Percentiles rank a stretch among this genome's conserved stretches.
Evolutionary conservation across 2,888 invertebrate genomes (phyloP).

Genomic region (Drosophila mayaguana): DNA sequence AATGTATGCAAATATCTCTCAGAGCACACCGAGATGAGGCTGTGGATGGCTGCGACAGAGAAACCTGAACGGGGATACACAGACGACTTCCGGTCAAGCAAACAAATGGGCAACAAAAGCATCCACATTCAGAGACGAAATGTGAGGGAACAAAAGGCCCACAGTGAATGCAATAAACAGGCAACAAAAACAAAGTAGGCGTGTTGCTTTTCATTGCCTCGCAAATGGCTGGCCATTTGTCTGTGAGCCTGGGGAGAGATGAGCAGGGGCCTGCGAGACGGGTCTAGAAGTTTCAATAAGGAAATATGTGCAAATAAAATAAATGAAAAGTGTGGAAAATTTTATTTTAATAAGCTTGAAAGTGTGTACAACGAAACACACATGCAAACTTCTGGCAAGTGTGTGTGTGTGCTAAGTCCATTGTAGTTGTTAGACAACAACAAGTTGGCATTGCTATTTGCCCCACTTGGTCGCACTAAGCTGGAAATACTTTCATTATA

Average conservation of each 20-base stretch:
- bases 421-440: conserved; percentile 43
- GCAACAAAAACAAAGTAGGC: conserved; percentile 22
- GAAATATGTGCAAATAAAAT: conserved; percentile 69
- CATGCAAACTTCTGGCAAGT: conserved; percentile 14
- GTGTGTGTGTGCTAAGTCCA: conserved; percentile 29
- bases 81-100: conserved; percentile 63
- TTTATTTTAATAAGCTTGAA: conserved; percentile 66
- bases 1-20: conserved; percentile 1
- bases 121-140: conserved; percentile 12
- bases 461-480: conserved; percentile 49
- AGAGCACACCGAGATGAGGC: not conserved
- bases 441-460: conserved; percentile 45
- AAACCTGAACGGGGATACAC: conserved; percentile 20
- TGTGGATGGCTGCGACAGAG: not conserved
- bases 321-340: conserved; percentile 62
- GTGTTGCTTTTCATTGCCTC: conserved; percentile 31
- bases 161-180: conserved; percentile 51
- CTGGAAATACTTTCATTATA: conserved; percentile 78
- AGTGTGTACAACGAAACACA: conserved; percentile 28
- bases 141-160: conserved; percentile 18
- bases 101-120: conserved; percentile 63
- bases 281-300: conserved; percentile 65
- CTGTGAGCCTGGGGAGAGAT: conserved; percentile 6
- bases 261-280: conserved; percentile 4
- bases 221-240: conserved; percentile 61